Evolutionary conservation across 2,888 invertebrate species (phyloP).

Genomic region (Conistra vaccinii): DNA sequence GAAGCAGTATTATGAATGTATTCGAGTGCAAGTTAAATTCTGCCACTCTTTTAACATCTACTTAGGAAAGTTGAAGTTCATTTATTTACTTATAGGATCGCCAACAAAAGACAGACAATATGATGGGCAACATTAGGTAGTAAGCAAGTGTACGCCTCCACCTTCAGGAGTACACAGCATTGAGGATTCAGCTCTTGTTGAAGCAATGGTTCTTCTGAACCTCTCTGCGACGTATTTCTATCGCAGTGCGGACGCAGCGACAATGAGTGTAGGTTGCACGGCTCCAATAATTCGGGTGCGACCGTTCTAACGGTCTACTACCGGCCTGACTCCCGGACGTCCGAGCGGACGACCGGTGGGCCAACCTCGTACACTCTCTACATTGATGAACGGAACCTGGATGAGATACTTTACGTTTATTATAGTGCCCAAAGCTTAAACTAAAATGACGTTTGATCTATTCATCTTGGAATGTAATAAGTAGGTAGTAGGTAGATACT

Average conservation of each 20-base stretch:
- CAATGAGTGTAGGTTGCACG: slow-evolving; percentile 65
- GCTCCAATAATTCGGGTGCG: slow-evolving; percentile 64
- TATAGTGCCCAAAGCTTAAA: too few species aligned
- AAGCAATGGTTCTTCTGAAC: slow-evolving; percentile 31
- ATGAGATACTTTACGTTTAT: slow-evolving; percentile 1
- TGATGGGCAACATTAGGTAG: not conserved
- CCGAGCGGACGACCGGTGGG: slow-evolving; percentile 62
- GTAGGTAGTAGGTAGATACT: not conserved
- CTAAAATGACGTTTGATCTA: not conserved
- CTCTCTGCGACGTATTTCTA: not conserved
- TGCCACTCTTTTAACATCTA: not conserved
- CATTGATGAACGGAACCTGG: slow-evolving; percentile 42
- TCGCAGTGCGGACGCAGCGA: slow-evolving; percentile 60
- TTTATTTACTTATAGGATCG: not conserved
- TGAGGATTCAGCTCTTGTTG: not conserved
- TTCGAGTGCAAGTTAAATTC: not conserved
- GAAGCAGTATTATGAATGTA: not conserved
- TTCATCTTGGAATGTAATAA: not conserved
- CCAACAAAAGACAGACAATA: not conserved
- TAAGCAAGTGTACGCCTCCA: not conserved
- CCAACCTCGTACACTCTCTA: slow-evolving; percentile 28
- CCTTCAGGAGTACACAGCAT: not conserved
- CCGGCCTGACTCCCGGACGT: slow-evolving; percentile 63
- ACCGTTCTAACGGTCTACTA: slow-evolving; percentile 65
- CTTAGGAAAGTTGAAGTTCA: not conserved